Conservation (phyloP, 2,888 invertebrate genomes). For the Hemistola chrysoprasaria region DNA sequence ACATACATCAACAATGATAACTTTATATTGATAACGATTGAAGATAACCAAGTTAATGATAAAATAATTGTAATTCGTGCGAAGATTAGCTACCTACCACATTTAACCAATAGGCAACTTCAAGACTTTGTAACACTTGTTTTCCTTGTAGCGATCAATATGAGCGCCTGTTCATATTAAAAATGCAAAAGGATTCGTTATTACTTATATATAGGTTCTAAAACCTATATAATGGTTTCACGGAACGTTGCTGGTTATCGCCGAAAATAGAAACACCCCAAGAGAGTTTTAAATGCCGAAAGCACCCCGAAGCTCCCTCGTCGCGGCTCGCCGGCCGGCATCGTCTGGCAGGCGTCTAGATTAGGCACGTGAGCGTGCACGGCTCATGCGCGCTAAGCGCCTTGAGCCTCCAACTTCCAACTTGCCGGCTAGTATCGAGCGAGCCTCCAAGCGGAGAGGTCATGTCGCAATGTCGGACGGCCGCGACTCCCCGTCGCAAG, state of each 20-base stretch:
- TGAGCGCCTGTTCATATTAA: slow-evolving; percentile 1
- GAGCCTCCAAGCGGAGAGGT: slow-evolving; percentile 71
- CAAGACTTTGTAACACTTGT: slow-evolving; percentile 21
- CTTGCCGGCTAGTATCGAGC: slow-evolving; percentile 70
- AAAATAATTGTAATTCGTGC: slow-evolving; percentile 16
- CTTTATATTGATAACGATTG: slow-evolving; percentile 29
- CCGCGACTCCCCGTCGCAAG: slow-evolving; percentile 76
- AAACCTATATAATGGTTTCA: slow-evolving; percentile 1
- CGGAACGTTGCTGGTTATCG: slow-evolving; percentile 8
- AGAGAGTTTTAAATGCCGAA: slow-evolving; percentile 22
- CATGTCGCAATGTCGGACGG: slow-evolving; percentile 79
- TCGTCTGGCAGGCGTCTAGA: slow-evolving; percentile 63
- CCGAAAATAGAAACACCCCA: slow-evolving; percentile 21
- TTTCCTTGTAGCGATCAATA: slow-evolving; percentile 18
- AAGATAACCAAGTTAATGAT: slow-evolving; percentile 19
- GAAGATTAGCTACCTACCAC: slow-evolving; percentile 18
- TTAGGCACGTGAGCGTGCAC: slow-evolving; percentile 53
- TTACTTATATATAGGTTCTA: neutral
- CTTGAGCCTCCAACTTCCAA: slow-evolving; percentile 43
- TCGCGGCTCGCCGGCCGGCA: slow-evolving; percentile 28
- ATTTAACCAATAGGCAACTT: slow-evolving; percentile 18
- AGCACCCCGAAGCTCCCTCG: slow-evolving; percentile 35
- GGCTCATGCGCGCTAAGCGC: slow-evolving; percentile 53
- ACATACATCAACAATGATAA: slow-evolving; percentile 31
- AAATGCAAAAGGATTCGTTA: neutral